Base-by-base conservation (phyloP, 2,113 vertebrate genomes). In the Malurus alboscapulatus region DNA sequence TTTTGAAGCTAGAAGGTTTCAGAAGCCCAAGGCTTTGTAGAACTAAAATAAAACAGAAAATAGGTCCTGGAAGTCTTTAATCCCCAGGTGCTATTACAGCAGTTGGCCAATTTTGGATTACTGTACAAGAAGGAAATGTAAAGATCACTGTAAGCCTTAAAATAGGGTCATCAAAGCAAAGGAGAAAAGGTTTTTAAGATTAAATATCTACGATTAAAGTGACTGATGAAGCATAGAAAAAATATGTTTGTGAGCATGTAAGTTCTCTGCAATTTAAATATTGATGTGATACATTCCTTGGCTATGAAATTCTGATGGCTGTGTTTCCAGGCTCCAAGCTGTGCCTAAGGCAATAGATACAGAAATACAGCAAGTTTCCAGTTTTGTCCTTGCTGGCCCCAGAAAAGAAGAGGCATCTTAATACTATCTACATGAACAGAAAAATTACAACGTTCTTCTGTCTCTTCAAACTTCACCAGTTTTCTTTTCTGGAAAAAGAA, bases 201-300 rank as follows among this genome's bases (percentile, higher is more conserved):
- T 8, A 42, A 92, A 17, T 26, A 65, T 9, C 30, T 57, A 6
- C 17, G 24, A 57, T 63, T 53, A 47, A 88, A 84, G 50, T 40
- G 48, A 62, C 14, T n/a, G 32, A 51, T 10, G 54, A 14, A 79
- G 9, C 54, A 36, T 1, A 36, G 51, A 71, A 45, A 88, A 55
- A 80, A 2, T 36, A 3, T 1, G 14, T 57, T 87, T 36, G 40
- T 62, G 51, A 84, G 27, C 42, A 74, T 0, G 0, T 7, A n/a
- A 48, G 1, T 29, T 73, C 17, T 42, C 55, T 48, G 27, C 57
- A 85, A 69, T 47, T 51, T 5, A 69, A 88, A 74, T 8, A 50
- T 19, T 72, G 75, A 26, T 82, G 53, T 26, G 45, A 48, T 36
- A n/a, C 10, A 27, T 40, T 45, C 10, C 24, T 44, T 48, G 63